Evolutionary conservation across 1,140 invertebrate species (phyloP), one percentile per base, ranked within the genome.

Genomic region (Bombus picipes): DNA sequence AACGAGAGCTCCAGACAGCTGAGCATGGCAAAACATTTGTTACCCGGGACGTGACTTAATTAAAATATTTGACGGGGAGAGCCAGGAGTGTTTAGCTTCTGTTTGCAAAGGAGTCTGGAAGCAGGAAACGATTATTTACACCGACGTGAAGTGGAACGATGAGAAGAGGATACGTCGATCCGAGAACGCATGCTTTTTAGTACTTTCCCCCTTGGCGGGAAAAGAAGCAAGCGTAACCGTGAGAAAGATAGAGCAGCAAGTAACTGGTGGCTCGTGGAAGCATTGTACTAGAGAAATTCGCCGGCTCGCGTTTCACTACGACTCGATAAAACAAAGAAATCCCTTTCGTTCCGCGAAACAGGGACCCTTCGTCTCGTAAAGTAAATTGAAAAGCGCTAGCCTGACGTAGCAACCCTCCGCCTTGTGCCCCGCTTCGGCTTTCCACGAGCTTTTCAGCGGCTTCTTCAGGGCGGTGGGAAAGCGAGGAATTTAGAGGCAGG

Each of bases 261-360:
- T 68, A 75, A 68, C 34, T 81, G 34, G 66, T 68, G 47, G 79
- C 18, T 77, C 59, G 47, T 62, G 47, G 43, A 22, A 41, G 53
- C 53, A 66, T 86, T 81, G 77, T 82, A 86, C 92, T 86, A 88
- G 76, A 88, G 87, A 90, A 90, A 92, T 91, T 90, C 65, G 78
- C 47, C 39, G 82, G 82, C 74, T 87, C 81, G 87, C 87, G 81
- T 92, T 92, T 91, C 90, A 89, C 92, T 91, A 87, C 59, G 71
- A 85, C 53, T 70, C 85, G 86, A 89, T 86, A 88, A 90, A 88
- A 87, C 87, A 86, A 87, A 85, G 81, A 90, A 88, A 88, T 88
- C 82, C 62, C 77, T 88, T 83, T 90, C 47, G 83, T 57, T 62
- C 15, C 83, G 37, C 10, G 74, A 62, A 75, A 77, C 70, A 47